Evolutionary conservation across 1,140 invertebrate genomes (phyloP).

Genomic region (Trachymyrmex septentrionalis): DNA sequence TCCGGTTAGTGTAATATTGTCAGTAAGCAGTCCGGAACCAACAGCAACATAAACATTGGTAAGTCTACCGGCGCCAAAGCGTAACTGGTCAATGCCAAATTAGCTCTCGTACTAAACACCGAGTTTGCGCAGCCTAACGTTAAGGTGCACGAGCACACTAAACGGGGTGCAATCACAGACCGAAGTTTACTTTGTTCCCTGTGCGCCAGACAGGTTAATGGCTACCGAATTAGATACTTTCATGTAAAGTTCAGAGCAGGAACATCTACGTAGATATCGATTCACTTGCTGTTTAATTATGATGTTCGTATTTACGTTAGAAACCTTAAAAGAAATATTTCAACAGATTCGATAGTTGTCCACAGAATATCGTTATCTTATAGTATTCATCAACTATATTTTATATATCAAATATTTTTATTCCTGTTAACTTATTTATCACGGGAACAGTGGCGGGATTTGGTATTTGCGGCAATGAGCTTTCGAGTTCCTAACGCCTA

Average conservation of each 20-base stretch:
- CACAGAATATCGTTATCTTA: neutral
- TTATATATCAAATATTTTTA: neutral
- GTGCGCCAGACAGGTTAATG: slow-evolving; percentile 68
- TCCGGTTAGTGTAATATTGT: slow-evolving; percentile 47
- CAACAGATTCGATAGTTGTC: neutral
- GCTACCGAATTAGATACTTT: slow-evolving; percentile 42
- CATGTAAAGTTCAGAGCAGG: slow-evolving; percentile 51
- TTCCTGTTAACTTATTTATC: neutral
- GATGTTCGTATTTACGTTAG: neutral
- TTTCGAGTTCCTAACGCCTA: too few species aligned
- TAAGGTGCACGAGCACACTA: slow-evolving; percentile 72
- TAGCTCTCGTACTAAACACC: slow-evolving; percentile 69
- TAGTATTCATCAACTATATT: neutral
- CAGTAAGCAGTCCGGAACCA: slow-evolving; percentile 40
- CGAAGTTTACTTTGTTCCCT: slow-evolving; percentile 72
- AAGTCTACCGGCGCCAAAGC: slow-evolving; percentile 59
- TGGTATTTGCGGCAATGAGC: too few species aligned
- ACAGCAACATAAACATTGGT: slow-evolving; percentile 67
- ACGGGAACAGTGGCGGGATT: too few species aligned
- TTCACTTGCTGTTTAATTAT: slow-evolving; percentile 45
- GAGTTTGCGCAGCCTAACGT: slow-evolving; percentile 67
- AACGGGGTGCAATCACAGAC: slow-evolving; percentile 70
- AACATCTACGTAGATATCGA: slow-evolving; percentile 28
- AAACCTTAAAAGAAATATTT: slow-evolving; percentile 9
- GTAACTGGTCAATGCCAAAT: slow-evolving; percentile 71